phyloP scores from a whole-genome alignment of 2,113 vertebrate genomes.

The Melanerpes formicivorus region DNA sequence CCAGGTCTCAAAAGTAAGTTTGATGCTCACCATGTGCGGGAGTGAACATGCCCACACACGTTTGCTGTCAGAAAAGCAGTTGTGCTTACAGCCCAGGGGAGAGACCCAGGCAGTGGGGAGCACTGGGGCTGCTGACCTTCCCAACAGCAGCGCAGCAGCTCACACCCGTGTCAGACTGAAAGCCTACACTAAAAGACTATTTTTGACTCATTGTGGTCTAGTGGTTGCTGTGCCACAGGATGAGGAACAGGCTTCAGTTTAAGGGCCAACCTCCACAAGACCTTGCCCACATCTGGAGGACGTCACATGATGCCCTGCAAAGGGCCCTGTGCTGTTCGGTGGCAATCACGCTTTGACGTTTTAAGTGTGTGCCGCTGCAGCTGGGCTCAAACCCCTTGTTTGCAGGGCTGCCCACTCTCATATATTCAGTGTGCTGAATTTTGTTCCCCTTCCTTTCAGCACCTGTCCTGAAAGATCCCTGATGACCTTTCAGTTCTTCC shows the following conservation, averaged over 20 bases:
- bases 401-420: background rate
- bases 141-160: background rate
- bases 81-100: background rate
- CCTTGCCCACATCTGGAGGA: background rate
- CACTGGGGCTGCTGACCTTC: background rate
- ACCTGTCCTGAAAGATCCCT: background rate
- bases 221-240: accelerated
- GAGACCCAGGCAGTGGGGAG: background rate
- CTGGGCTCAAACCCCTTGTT: background rate
- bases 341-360: background rate
- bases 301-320: background rate
- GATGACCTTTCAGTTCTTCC: background rate
- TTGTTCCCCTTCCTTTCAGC: background rate
- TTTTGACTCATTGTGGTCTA: background rate
- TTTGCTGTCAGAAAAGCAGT: accelerated
- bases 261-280: background rate
- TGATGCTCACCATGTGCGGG: background rate
- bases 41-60: accelerated
- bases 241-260: accelerated
- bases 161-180: accelerated
- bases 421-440: background rate
- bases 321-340: background rate
- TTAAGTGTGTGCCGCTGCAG: background rate
- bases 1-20: background rate
- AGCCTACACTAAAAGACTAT: background rate